Percentiles rank a stretch among this genome's conserved stretches.
These are phyloP conservation scores for Agrochola lota DNA, from an alignment of 2,888 invertebrate species.

Conservation along the genomic window DNA sequence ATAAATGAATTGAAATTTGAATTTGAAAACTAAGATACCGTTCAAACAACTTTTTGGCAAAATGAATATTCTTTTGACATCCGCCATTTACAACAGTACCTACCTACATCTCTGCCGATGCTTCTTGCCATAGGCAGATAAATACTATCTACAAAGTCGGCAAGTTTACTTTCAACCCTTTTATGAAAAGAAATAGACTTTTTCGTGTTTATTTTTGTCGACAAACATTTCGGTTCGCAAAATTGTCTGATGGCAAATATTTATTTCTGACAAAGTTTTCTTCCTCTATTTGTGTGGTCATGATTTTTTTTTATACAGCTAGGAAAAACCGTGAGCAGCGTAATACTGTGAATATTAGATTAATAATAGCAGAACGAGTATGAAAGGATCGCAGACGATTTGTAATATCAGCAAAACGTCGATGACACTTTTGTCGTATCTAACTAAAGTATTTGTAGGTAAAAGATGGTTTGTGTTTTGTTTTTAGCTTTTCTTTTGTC, in stretches of 20 bases:
- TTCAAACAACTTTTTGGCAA: slow-evolving; percentile 2
- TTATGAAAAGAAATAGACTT: slow-evolving; percentile 36
- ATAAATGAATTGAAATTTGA: not conserved
- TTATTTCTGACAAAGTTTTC: slow-evolving; percentile 32
- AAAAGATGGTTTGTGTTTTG: not conserved
- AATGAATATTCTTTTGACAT: not conserved
- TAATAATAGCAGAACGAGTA: not conserved
- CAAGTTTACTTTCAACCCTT: slow-evolving; percentile 48
- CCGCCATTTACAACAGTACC: not conserved
- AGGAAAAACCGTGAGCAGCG: not conserved
- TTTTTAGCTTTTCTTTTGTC: not conserved
- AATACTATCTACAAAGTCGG: slow-evolving; percentile 26
- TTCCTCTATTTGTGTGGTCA: slow-evolving; percentile 16
- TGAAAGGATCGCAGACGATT: not conserved
- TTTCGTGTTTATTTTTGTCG: slow-evolving; percentile 48
- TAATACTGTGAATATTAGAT: slow-evolving; percentile 6
- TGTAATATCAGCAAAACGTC: too few species aligned
- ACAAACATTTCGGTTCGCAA: slow-evolving; percentile 46
- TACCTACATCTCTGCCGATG: not conserved
- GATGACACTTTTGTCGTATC: not conserved
- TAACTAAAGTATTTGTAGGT: not conserved
- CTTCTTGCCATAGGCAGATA: slow-evolving; percentile 6
- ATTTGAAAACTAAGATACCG: not conserved
- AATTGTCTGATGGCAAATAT: slow-evolving; percentile 51
- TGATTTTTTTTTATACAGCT: slow-evolving; percentile 17